A percentile compares a stretch with the other conserved stretches of the same genome.
These are phyloP conservation scores for Coelinius sp. DNA, from an alignment of 2,888 invertebrate species.

Conservation along the genomic window DNA sequence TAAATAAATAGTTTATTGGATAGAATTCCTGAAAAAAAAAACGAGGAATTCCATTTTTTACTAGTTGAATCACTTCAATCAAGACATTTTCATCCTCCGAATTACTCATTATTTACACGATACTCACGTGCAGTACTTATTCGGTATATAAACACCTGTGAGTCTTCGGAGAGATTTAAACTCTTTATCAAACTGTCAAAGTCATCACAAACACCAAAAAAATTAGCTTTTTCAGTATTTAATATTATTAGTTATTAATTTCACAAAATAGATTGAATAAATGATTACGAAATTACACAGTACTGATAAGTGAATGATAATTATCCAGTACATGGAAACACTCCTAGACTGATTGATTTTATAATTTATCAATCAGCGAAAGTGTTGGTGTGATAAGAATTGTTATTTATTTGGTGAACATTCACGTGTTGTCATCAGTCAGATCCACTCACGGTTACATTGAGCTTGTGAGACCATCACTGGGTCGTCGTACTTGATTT, in stretches of 20 bases:
- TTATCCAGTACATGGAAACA: conserved; percentile 22
- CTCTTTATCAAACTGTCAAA: neutral
- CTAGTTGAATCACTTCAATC: conserved; percentile 31
- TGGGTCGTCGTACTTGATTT: neutral
- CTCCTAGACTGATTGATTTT: conserved; percentile 7
- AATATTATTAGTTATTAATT: too few relatives aligned
- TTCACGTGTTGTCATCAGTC: conserved; percentile 29
- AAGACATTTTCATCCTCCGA: conserved; percentile 19
- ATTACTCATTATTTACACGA: conserved; percentile 41
- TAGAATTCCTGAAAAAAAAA: too few relatives aligned
- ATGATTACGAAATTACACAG: neutral
- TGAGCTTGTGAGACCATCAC: neutral
- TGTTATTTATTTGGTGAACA: conserved; percentile 19
- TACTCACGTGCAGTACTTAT: conserved; percentile 50
- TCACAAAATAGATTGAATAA: neutral
- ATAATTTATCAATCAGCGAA: neutral
- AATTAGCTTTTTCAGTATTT: too few relatives aligned
- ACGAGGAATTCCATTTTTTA: conserved; percentile 1
- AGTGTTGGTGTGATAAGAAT: conserved; percentile 21
- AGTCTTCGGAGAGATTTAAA: neutral
- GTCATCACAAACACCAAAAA: neutral
- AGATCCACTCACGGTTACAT: neutral
- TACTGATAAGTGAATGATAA: conserved; percentile 15
- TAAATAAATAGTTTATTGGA: too few relatives aligned
- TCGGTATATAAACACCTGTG: conserved; percentile 53